phyloP scores from a whole-genome alignment of 2,113 vertebrate genomes.

The Sakesphorus luctuosus region DNA sequence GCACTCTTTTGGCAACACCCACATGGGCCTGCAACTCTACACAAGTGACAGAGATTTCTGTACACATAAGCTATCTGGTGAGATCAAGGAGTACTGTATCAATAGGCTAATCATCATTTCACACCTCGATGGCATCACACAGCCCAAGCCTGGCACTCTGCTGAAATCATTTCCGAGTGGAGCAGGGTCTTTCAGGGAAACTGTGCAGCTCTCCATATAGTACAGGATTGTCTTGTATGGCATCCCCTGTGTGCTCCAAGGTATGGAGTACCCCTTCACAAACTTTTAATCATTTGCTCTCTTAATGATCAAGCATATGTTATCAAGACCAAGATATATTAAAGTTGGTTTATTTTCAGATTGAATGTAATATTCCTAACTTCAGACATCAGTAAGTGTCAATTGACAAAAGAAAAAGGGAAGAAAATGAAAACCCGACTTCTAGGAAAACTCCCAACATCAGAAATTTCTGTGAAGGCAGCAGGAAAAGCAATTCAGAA shows the following conservation, averaged over 20 bases:
- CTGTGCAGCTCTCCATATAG: not conserved
- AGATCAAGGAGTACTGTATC: not conserved
- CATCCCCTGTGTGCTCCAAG: not conserved
- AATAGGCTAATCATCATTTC: not conserved
- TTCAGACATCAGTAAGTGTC: not conserved
- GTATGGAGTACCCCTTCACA: not conserved
- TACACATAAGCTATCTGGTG: not conserved
- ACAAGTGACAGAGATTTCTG: not conserved
- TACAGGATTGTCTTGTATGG: not conserved
- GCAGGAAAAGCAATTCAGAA: not conserved
- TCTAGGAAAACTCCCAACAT: not conserved
- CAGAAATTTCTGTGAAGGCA: not conserved
- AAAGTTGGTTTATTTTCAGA: not conserved
- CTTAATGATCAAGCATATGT: not conserved
- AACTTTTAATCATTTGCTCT: not conserved
- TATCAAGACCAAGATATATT: not conserved
- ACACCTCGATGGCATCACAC: not conserved
- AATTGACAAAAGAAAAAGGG: not conserved
- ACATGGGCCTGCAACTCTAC: rapidly evolving
- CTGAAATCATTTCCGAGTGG: not conserved
- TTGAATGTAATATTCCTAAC: not conserved
- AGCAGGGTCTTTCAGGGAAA: not conserved
- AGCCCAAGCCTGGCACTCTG: not conserved
- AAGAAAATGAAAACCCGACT: not conserved
- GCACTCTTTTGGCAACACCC: not conserved